phyloP scores from a whole-genome alignment of 2,888 invertebrate species.

The Meta bourneti region DNA sequence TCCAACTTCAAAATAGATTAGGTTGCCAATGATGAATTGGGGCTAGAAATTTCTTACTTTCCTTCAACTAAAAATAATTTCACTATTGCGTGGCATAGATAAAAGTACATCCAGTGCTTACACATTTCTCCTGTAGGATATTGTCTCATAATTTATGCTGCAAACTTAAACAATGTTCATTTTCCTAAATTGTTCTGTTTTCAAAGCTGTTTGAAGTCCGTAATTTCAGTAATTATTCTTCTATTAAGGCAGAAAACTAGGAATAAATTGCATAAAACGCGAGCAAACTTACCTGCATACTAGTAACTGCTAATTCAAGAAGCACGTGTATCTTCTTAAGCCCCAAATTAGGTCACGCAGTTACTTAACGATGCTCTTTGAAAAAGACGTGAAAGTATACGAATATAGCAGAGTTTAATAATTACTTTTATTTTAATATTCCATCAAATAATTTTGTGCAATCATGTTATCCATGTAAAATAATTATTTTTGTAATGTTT shows the following conservation, averaged over 20 bases:
- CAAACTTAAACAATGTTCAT: background rate
- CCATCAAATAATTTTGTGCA: too few species aligned
- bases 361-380: background rate
- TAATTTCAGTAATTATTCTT: constrained; percentile 18
- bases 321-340: background rate
- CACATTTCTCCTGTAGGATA: background rate
- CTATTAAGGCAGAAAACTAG: background rate
- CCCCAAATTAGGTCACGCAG: background rate
- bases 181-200: background rate
- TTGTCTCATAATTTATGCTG: background rate
- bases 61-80: too few species aligned
- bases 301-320: background rate
- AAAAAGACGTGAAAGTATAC: background rate
- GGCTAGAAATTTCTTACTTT: too few species aligned
- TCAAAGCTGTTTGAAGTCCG: background rate
- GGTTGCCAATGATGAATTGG: too few species aligned
- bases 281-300: background rate
- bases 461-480: too few species aligned
- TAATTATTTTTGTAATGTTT: too few species aligned
- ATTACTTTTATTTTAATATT: background rate
- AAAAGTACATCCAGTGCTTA: too few species aligned
- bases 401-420: background rate
- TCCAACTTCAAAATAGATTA: too few species aligned
- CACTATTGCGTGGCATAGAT: too few species aligned
- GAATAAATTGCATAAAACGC: background rate